Percentiles rank a stretch among this genome's conserved stretches.
These are phyloP conservation scores for Sericinus montela DNA, from an alignment of 2,888 invertebrate species.

Conservation along the genomic window DNA sequence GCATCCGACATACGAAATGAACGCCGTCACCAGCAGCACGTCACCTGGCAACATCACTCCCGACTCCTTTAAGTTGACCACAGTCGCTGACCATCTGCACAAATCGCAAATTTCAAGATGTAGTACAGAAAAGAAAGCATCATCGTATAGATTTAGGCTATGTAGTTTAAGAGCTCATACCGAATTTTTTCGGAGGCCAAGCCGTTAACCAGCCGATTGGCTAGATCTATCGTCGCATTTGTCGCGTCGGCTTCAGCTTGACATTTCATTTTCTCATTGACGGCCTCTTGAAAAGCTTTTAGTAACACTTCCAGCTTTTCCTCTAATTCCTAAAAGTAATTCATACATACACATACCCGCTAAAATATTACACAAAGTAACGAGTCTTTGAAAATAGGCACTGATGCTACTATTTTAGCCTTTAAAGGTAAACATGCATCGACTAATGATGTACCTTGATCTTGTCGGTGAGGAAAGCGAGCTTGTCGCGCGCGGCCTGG, in stretches of 20 bases:
- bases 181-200: constrained; percentile 92
- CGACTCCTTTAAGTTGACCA: constrained; percentile 82
- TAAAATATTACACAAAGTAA: no score
- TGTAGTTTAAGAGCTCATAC: constrained; percentile 29
- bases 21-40: constrained; percentile 92
- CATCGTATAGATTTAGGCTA: no score
- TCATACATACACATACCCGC: no score
- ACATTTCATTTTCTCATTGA: constrained; percentile 91
- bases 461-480: constrained; percentile 86
- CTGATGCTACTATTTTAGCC: no score
- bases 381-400: no score
- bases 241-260: constrained; percentile 96
- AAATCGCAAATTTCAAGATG: no score
- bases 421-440: no score
- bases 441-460: constrained; percentile 66
- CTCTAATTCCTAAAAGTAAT: constrained; percentile 81
- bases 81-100: constrained; percentile 64
- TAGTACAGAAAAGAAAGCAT: no score
- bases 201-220: constrained; percentile 94
- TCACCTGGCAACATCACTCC: constrained; percentile 93
- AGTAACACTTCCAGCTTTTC: constrained; percentile 86
- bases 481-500: constrained; percentile 88
- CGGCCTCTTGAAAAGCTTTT: constrained; percentile 91
- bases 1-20: constrained; percentile 96
- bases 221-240: constrained; percentile 91